Conservation (phyloP, 2,113 vertebrate species). For the Talpa occidentalis region DNA sequence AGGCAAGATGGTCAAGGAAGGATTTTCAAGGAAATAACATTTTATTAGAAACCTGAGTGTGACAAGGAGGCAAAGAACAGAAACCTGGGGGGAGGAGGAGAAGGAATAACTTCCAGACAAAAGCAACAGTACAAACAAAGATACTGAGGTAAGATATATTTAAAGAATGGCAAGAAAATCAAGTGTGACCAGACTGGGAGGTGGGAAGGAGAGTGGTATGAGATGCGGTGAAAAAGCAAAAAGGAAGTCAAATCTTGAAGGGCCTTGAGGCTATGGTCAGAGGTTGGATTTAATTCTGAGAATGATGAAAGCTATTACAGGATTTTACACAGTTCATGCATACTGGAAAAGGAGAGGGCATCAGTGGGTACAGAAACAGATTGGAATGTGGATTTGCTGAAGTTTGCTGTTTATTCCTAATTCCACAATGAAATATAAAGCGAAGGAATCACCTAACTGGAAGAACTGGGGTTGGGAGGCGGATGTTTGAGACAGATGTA, state of each 20-base stretch:
- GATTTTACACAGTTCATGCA: background rate
- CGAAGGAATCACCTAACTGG: background rate
- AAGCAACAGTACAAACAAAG: background rate
- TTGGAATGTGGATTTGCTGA: background rate
- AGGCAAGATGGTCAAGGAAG: background rate
- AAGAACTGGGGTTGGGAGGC: background rate
- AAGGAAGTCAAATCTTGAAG: background rate
- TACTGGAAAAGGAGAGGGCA: rapidly evolving
- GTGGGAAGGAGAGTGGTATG: background rate
- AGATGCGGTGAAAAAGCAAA: background rate
- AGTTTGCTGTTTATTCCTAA: background rate
- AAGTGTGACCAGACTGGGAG: background rate
- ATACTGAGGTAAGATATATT: background rate
- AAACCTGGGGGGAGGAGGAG: background rate
- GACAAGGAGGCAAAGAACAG: background rate
- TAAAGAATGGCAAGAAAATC: background rate
- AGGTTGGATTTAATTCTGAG: background rate
- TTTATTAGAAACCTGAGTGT: background rate
- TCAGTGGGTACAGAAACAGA: rapidly evolving
- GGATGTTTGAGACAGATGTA: background rate
- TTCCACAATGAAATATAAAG: background rate
- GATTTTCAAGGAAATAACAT: background rate
- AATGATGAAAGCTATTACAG: background rate
- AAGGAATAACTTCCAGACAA: background rate
- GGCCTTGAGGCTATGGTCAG: background rate